phyloP scores from a whole-genome alignment of 1,140 invertebrate genomes.

The Achroia grisella region DNA sequence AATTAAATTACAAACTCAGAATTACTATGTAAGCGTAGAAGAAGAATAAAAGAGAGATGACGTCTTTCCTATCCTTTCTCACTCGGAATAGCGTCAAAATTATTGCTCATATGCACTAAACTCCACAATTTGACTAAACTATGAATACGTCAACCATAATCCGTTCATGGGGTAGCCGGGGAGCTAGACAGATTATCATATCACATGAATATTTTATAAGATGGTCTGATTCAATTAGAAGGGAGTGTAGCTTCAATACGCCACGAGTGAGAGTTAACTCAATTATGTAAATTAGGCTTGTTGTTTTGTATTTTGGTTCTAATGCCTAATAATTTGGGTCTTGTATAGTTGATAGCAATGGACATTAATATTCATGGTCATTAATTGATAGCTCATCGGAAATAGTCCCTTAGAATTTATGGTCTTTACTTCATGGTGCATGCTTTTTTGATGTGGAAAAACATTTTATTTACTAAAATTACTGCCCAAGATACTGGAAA shows the following conservation, averaged over 20 bases:
- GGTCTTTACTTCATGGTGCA: no score
- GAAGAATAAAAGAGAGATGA: slow-evolving; percentile 3
- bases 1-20: no score
- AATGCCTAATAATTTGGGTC: no score
- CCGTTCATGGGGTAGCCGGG: slow-evolving; percentile 1
- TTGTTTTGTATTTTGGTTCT: no score
- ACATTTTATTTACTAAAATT: no score
- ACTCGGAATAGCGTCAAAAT: neutral
- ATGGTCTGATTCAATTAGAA: slow-evolving; percentile 46
- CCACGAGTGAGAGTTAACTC: neutral
- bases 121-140: slow-evolving; percentile 50
- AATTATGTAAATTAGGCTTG: neutral
- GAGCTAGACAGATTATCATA: slow-evolving; percentile 42
- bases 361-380: no score
- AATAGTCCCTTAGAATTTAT: no score
- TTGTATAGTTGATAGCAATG: no score
- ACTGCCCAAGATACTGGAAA: no score
- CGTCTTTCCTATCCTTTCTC: slow-evolving; percentile 9
- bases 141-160: slow-evolving; percentile 39
- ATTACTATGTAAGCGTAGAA: no score
- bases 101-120: slow-evolving; percentile 27
- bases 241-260: slow-evolving; percentile 1
- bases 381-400: no score
- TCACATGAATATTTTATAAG: slow-evolving; percentile 63
- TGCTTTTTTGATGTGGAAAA: no score